Base-by-base conservation (phyloP, 2,113 vertebrate species). In the Oriolus oriolus region DNA sequence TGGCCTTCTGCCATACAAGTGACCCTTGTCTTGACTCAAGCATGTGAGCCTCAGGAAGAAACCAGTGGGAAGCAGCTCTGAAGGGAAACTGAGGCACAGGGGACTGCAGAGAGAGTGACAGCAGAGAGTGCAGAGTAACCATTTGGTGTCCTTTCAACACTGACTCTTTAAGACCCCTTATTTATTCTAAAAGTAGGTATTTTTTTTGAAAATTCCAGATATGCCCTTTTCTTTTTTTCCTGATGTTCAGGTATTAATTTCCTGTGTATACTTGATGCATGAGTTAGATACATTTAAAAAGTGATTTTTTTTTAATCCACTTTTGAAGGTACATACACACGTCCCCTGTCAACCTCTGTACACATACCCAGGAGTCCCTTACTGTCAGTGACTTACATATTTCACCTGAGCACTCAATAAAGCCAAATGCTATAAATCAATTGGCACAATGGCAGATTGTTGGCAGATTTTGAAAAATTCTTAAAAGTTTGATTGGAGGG, bases 201-300 rank as follows among this genome's bases (percentile, higher is more conserved):
- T 39, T 42, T 84, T 85, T 85, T 52, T 30, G 18, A 33, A 63
- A 24, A 39, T 28, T 59, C 15, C 33, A 53, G 22, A 44, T 82
- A 56, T 56, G 54, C 11, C 33, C 23, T 54, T 54, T 47, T 8
- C 1, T 16, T 45, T 35, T 6, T 1, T 1, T 0, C 5, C 2
- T 0, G 7, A 73, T 28, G 5, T 52, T 86, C 21, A 71, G 52
- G 15, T 16, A 28, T 60, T 52, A 33, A 59, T 81, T 82, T 60
- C 53, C 23, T 53, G 3, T 37, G 7, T n/a, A 7, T 17, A 60
- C 5, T 2, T 57, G 22, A 49, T 53, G 9, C 13, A 54, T 20
- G 16, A 87, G 16, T 37, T 41, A 45, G 13, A 84, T 21, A 54
- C 1, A 50, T 77, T 86, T 30, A 49, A 7, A 28, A 80, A 66